phyloP scores from a whole-genome alignment of 2,113 vertebrate genomes.

The Brachypteracias leptosomus region DNA sequence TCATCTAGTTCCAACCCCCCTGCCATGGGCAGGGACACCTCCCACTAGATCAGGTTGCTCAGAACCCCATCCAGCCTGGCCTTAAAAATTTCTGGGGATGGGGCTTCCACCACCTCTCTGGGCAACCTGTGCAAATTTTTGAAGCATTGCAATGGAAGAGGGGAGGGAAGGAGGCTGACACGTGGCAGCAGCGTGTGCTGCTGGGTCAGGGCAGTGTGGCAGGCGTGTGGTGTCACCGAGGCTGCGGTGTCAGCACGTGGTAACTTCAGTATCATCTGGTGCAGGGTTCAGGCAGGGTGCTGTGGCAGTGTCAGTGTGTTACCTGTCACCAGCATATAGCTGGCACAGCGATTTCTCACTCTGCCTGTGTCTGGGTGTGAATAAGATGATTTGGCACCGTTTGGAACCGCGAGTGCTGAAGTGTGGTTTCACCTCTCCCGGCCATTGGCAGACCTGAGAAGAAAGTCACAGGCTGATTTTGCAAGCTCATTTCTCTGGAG shows the following conservation, averaged over 20 bases:
- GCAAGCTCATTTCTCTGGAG: background rate
- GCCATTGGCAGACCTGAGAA: background rate
- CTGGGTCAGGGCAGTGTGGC: background rate
- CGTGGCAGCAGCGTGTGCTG: accelerated
- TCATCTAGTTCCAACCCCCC: no score
- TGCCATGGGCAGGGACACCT: no score
- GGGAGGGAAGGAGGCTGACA: accelerated
- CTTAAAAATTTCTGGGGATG: no score
- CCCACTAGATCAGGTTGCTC: no score
- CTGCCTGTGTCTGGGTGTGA: background rate
- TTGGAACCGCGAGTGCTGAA: background rate
- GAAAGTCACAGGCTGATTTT: background rate
- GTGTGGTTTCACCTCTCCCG: background rate
- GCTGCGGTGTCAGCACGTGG: background rate
- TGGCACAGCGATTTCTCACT: background rate
- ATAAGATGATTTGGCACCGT: background rate
- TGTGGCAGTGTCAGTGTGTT: accelerated
- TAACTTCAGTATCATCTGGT: background rate
- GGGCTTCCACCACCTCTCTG: no score
- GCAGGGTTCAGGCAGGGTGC: accelerated
- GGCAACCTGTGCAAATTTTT: no score
- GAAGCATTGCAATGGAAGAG: accelerated
- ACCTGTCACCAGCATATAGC: background rate
- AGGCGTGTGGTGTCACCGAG: background rate
- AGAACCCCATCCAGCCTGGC: no score